Percentiles rank a stretch among this genome's conserved stretches.
These are phyloP conservation scores for Anniella stebbinsi DNA, from an alignment of 2,797 vertebrate species.

Conservation along the genomic window DNA sequence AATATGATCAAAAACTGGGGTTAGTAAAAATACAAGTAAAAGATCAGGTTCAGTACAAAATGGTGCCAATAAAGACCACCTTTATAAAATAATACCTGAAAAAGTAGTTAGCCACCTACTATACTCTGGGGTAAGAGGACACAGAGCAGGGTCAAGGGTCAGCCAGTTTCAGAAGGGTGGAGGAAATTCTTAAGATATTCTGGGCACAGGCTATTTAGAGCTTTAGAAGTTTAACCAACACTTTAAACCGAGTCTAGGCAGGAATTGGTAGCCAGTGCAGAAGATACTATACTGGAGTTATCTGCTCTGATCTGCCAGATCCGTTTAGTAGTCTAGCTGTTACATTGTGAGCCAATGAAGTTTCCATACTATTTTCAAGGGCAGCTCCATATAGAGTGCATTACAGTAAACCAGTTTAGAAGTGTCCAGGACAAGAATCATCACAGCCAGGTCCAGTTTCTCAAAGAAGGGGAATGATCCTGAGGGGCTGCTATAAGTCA, in stretches of 20 bases:
- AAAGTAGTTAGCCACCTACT: neutral
- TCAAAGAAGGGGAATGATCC: neutral
- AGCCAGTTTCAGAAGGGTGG: neutral
- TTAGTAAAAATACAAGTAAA: neutral
- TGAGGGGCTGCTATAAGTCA: neutral
- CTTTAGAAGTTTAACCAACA: neutral
- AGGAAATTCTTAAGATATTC: neutral
- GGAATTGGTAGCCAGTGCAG: neutral
- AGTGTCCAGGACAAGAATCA: neutral
- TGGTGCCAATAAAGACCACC: neutral
- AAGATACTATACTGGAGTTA: neutral
- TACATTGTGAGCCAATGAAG: neutral
- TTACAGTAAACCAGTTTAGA: neutral
- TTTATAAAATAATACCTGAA: neutral
- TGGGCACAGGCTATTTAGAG: neutral
- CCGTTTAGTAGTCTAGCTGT: neutral
- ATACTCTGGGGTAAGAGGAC: neutral
- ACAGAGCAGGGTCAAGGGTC: neutral
- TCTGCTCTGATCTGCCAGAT: neutral
- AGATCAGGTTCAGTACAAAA: neutral
- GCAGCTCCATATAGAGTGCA: neutral
- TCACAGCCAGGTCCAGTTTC: neutral
- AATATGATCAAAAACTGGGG: neutral
- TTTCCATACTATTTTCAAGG: neutral
- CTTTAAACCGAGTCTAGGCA: neutral